A percentile compares a stretch with the other conserved stretches of the same genome.
Evolutionary conservation across 2,888 invertebrate species (phyloP).

Genomic region (Drosophila fulvimacula): DNA sequence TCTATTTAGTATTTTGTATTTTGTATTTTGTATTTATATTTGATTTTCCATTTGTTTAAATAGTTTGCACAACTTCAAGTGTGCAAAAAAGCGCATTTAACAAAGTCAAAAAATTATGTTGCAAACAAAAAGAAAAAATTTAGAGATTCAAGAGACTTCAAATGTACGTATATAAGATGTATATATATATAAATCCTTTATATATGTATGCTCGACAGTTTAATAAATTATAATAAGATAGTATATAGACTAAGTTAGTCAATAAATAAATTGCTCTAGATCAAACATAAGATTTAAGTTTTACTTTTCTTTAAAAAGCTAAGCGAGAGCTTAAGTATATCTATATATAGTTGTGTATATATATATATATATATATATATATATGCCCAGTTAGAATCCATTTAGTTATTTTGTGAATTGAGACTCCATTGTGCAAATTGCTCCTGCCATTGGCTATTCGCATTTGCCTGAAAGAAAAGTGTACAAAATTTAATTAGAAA

Average conservation of each 20-base stretch:
- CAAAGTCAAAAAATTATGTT: slow-evolving; percentile 14
- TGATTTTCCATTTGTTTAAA: slow-evolving; percentile 71
- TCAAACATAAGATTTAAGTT: slow-evolving; percentile 73
- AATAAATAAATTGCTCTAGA: slow-evolving; percentile 80
- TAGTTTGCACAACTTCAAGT: slow-evolving; percentile 51
- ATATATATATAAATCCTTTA: neutral
- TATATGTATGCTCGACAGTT: slow-evolving; percentile 20
- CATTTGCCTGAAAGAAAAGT: slow-evolving; percentile 80
- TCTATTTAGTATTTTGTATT: slow-evolving; percentile 54
- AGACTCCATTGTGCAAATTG: slow-evolving; percentile 85
- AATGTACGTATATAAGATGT: slow-evolving; percentile 48
- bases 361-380: slow-evolving; percentile 11
- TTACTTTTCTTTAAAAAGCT: slow-evolving; percentile 70
- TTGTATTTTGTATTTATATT: slow-evolving; percentile 59
- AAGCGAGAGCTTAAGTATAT: slow-evolving; percentile 54
- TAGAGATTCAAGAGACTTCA: slow-evolving; percentile 47
- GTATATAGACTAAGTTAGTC: slow-evolving; percentile 64
- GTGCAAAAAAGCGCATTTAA: slow-evolving; percentile 58
- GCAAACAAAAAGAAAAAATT: slow-evolving; percentile 47
- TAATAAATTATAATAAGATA: slow-evolving; percentile 65
- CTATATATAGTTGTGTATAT: slow-evolving; percentile 29
- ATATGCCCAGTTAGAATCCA: slow-evolving; percentile 22
- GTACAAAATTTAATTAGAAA: neutral
- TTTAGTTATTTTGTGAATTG: slow-evolving; percentile 83
- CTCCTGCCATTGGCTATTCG: slow-evolving; percentile 85